Evolutionary conservation across 2,113 vertebrate genomes (phyloP).

Genomic region (Tinamus guttatus): DNA sequence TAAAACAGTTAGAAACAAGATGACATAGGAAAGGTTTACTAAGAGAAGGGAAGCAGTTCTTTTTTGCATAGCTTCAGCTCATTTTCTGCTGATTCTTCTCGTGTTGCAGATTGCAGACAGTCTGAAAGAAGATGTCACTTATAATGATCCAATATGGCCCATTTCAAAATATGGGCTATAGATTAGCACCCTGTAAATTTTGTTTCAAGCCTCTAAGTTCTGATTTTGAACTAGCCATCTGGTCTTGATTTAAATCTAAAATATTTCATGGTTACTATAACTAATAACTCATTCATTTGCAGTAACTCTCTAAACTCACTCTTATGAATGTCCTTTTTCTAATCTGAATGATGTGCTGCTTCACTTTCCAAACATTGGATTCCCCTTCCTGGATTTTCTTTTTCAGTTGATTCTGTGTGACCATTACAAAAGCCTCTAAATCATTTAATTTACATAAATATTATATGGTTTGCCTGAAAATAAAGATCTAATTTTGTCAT

Average conservation of each 20-base stretch:
- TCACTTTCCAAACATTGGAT: not conserved
- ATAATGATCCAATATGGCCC: not conserved
- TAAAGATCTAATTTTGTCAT: not conserved
- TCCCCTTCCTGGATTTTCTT: not conserved
- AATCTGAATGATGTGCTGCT: not conserved
- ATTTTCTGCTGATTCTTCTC: not conserved
- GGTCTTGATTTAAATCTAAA: not conserved
- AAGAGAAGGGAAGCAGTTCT: not conserved
- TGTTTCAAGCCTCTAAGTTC: not conserved
- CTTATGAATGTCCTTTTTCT: not conserved
- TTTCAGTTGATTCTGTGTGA: not conserved
- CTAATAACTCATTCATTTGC: too few species aligned
- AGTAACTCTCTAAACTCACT: not conserved
- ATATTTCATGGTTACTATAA: too few species aligned
- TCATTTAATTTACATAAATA: not conserved
- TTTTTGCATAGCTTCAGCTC: not conserved
- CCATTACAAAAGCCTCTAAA: not conserved
- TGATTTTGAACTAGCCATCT: not conserved
- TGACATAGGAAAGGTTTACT: not conserved
- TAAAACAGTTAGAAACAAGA: not conserved
- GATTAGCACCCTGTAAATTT: not conserved
- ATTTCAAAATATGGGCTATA: not conserved
- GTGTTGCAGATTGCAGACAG: not conserved
- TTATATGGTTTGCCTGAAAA: not conserved
- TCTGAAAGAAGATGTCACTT: not conserved